These are phyloP conservation scores for Sycophila sp. DNA, from an alignment of 1,140 invertebrate genomes.

Conservation along the genomic window DNA sequence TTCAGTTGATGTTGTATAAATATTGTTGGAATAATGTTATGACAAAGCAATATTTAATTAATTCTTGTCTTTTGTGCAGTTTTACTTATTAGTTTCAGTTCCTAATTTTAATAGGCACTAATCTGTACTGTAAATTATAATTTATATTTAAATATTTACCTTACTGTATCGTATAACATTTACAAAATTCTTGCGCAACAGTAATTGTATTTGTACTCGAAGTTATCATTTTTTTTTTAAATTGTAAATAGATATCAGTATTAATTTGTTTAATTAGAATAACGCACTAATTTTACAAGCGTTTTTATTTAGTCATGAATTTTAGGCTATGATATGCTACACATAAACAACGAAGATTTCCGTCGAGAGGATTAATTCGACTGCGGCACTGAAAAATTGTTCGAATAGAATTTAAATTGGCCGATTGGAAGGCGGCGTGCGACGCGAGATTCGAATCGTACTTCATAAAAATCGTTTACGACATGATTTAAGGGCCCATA, in stretches of 20 bases:
- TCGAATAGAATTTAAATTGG: too few relatives aligned
- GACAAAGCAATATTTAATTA: not conserved
- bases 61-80: not conserved
- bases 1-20: not conserved
- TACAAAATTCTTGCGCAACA: not conserved
- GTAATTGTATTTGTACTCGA: conserved; percentile 22
- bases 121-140: not conserved
- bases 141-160: not conserved
- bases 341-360: conserved; percentile 1
- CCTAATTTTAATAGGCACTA: not conserved
- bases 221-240: conserved; percentile 5
- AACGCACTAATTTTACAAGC: conserved; percentile 15
- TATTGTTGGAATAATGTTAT: conserved; percentile 8
- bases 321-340: conserved; percentile 14
- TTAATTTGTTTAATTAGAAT: conserved; percentile 34
- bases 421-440: too few relatives aligned
- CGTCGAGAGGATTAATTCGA: conserved; percentile 14
- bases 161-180: not conserved
- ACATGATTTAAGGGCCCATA: not conserved
- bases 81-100: not conserved
- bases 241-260: conserved; percentile 35
- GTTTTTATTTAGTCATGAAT: conserved; percentile 12
- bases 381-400: too few relatives aligned
- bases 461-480: not conserved
- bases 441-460: too few relatives aligned